Evolutionary conservation across 2,888 invertebrate genomes (phyloP).

Genomic region (Pomacea canaliculata): DNA sequence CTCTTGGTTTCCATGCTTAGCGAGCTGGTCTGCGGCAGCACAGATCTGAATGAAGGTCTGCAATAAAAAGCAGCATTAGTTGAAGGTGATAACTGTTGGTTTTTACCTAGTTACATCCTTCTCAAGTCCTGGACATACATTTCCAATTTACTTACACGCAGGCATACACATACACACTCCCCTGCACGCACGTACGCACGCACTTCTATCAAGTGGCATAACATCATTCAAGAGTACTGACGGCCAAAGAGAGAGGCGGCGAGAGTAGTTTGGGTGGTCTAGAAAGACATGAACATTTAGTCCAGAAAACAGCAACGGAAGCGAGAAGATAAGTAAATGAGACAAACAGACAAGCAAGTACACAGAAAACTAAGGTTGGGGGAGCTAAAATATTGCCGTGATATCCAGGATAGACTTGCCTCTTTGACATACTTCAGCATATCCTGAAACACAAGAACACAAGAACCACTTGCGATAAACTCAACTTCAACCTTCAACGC

Average conservation of each 20-base stretch:
- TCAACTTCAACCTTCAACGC: no score
- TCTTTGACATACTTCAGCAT: slow-evolving; percentile 33
- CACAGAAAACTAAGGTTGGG: neutral
- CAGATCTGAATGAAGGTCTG: slow-evolving; percentile 52
- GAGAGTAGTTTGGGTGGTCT: no score
- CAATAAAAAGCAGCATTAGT: neutral
- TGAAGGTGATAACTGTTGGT: neutral
- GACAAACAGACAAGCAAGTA: no score
- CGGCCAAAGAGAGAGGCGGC: no score
- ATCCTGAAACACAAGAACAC: slow-evolving; percentile 21
- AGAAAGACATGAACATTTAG: no score
- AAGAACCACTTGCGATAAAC: neutral
- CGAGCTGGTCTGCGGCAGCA: slow-evolving; percentile 49
- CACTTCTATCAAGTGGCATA: neutral
- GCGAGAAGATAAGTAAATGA: no score
- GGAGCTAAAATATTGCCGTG: neutral
- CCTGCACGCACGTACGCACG: slow-evolving; percentile 1
- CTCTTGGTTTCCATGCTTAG: slow-evolving; percentile 35
- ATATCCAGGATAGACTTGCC: slow-evolving; percentile 14
- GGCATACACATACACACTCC: neutral
- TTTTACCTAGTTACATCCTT: neutral
- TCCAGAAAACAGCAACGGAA: no score
- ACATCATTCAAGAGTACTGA: no score
- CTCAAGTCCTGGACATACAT: neutral
- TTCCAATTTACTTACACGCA: no score